phyloP scores from a whole-genome alignment of 2,113 vertebrate genomes.

The Odocoileus virginianus region DNA sequence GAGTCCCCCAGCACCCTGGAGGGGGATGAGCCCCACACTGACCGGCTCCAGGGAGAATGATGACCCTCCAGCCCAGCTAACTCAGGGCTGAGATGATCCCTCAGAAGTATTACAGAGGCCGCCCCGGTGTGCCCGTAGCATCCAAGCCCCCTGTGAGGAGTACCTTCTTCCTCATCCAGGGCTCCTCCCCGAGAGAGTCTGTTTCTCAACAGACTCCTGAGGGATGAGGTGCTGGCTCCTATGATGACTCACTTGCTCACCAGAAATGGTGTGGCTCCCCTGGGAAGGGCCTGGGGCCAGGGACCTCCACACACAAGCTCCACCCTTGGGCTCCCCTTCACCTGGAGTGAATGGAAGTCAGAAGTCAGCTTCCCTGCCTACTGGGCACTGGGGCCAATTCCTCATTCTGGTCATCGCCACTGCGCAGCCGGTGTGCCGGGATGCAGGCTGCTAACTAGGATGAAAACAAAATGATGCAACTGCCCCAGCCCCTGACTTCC shows the following conservation, averaged over 20 bases:
- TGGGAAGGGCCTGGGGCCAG: no score
- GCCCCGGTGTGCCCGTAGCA: background rate
- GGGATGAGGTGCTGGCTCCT: background rate
- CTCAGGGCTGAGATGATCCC: background rate
- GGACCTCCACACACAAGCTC: accelerated
- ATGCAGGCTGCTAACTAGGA: background rate
- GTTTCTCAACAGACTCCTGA: background rate
- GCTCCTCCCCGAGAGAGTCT: background rate
- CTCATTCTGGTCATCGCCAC: background rate
- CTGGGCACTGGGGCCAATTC: background rate
- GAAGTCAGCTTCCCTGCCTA: background rate
- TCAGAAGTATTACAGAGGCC: no score
- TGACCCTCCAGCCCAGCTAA: background rate
- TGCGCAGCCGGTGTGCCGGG: background rate
- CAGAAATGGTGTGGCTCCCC: background rate
- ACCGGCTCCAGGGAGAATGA: background rate
- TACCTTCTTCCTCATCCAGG: background rate
- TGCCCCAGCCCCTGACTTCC: background rate
- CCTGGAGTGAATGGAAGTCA: background rate
- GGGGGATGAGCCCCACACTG: background rate
- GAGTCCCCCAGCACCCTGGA: background rate
- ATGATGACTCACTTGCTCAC: background rate
- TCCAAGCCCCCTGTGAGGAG: accelerated
- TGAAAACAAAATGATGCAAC: background rate
- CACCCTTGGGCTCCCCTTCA: background rate